A percentile compares a stretch with the other conserved stretches of the same genome.
Evolutionary conservation across 2,888 invertebrate species (phyloP).

Genomic region (Agrotis clavis): DNA sequence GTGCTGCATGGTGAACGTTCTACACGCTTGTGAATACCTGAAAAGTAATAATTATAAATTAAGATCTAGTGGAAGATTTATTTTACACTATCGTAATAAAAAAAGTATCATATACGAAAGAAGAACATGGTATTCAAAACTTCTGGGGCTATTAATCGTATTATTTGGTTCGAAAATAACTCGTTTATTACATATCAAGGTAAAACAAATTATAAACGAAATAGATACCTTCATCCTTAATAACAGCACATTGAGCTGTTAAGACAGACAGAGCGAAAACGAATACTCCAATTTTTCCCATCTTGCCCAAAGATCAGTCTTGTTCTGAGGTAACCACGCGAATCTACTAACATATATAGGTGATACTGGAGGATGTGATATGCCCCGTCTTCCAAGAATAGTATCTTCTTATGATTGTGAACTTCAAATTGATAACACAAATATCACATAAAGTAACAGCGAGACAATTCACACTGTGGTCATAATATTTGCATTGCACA

Average conservation of each 20-base stretch:
- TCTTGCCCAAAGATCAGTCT: constrained; percentile 68
- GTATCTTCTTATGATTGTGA: constrained; percentile 64
- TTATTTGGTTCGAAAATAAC: background rate
- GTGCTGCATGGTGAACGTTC: constrained; percentile 59
- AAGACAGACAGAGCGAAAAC: constrained; percentile 67
- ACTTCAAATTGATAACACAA: constrained; percentile 73
- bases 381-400: constrained; percentile 78
- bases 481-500: constrained; percentile 63
- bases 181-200: background rate
- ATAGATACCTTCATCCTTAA: constrained; percentile 59
- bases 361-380: constrained; percentile 62
- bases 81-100: background rate
- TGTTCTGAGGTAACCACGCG: constrained; percentile 66
- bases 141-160: background rate
- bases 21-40: constrained; percentile 51
- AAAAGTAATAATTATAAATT: background rate
- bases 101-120: background rate
- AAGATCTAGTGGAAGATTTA: background rate
- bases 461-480: constrained; percentile 71
- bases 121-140: background rate
- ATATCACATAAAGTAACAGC: constrained; percentile 72
- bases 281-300: constrained; percentile 54
- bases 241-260: constrained; percentile 69
- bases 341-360: constrained; percentile 75
- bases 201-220: too few relatives aligned